These are phyloP conservation scores for Papilio elwesi DNA, from an alignment of 2,888 invertebrate species.

Conservation along the genomic window DNA sequence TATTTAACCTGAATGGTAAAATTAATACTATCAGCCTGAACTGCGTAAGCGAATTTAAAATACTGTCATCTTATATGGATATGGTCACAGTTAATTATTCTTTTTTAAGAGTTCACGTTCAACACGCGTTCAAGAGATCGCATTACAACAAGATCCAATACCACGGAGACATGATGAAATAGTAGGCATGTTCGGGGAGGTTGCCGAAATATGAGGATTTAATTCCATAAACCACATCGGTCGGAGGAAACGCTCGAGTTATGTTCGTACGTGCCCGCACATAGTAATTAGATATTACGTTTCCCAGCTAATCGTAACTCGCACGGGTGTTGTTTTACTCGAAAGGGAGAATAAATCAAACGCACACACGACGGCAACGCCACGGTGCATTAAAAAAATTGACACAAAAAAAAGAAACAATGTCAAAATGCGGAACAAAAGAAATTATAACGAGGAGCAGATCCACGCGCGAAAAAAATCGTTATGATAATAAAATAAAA, in stretches of 20 bases:
- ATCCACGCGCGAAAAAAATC: conserved; percentile 78
- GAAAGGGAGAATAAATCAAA: conserved; percentile 81
- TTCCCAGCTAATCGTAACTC: conserved; percentile 81
- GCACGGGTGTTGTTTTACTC: conserved; percentile 83
- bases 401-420: conserved; percentile 75
- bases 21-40: too few species aligned
- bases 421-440: conserved; percentile 80
- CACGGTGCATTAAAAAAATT: conserved; percentile 74
- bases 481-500: conserved; percentile 82
- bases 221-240: conserved; percentile 83
- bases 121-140: conserved; percentile 57
- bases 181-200: conserved; percentile 71
- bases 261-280: conserved; percentile 80
- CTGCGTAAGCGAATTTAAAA: too few species aligned
- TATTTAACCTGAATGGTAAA: too few species aligned
- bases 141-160: conserved; percentile 69
- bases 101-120: too few species aligned
- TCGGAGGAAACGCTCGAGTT: conserved; percentile 79
- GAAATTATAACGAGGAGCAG: conserved; percentile 77
- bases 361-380: conserved; percentile 68
- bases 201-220: conserved; percentile 83
- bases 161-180: conserved; percentile 70
- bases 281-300: conserved; percentile 84
- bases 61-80: too few species aligned
- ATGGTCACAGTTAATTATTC: too few species aligned